Evolutionary conservation across 2,888 invertebrate genomes (phyloP), one percentile per base, ranked within the genome.

Genomic region (Diaprepes abbreviatus): DNA sequence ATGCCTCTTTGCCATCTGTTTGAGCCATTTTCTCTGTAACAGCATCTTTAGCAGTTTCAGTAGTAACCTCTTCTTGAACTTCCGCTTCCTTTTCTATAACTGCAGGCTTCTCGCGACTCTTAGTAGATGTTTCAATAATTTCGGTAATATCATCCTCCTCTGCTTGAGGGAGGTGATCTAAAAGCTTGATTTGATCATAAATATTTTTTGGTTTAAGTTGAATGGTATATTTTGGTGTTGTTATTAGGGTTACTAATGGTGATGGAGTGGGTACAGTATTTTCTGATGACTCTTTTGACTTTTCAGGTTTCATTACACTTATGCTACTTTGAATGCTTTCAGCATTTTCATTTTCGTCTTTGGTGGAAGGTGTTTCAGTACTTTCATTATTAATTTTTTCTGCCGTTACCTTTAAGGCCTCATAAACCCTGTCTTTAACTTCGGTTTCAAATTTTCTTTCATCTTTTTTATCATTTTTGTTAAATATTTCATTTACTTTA

Each of bases 171-270:
- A 80, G 62, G 66, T 78, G 76, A 31, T 77, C 72, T 4, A 80
- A 60, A 1, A 80, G 57, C 50, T 76, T 72, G 50, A 82, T 82
- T 70, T 81, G 81, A 59, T 81, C 80, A 52, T 82, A 81, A 55
- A 81, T 81, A 69, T 81, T 78, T 64, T 80, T 78, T 1, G 81
- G 81, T 55, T 75, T 78, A 17, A 80, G 67, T 62, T 78, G 66
- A 28, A 79, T 74, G 1, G 79, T 80, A 60, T 81, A 80, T 50
- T 77, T 78, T 35, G 80, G 79, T 3, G 79, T 80, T 0, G 81
- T 80, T 17, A 80, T 76, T n/a, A 79, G 65, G 52, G 74, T 76
- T 1, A 78, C 70, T 1, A 72, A 48, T 21, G 74, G 62, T 28
- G 24, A 6, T 38, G 52, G 50, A 10, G 66, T 70, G 9, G 24